Percentiles rank a stretch among this genome's conserved stretches.
phyloP scores from a whole-genome alignment of 2,888 invertebrate genomes.

The Serrognathus titanus region DNA sequence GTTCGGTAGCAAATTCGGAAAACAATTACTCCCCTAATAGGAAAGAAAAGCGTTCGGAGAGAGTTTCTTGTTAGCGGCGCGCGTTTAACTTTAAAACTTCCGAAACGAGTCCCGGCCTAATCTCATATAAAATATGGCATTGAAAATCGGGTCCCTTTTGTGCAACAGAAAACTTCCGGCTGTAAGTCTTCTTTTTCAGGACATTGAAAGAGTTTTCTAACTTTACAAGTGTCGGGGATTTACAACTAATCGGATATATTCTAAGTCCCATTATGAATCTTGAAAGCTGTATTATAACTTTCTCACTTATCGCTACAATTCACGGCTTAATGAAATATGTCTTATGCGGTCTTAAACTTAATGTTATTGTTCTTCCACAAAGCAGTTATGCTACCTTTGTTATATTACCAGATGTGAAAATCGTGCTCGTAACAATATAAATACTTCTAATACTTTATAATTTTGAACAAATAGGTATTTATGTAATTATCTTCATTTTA shows the following conservation, averaged over 20 bases:
- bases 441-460: no score
- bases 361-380: no score
- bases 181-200: constrained; percentile 12
- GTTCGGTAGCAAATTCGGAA: background rate
- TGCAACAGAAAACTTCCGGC: constrained; percentile 16
- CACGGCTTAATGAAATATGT: background rate
- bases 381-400: no score
- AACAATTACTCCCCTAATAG: background rate
- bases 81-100: constrained; percentile 2
- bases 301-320: background rate
- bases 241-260: constrained; percentile 21
- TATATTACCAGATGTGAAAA: no score
- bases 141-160: constrained; percentile 21
- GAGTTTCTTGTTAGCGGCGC: background rate
- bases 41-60: background rate
- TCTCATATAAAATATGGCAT: constrained; percentile 23
- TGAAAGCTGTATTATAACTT: background rate
- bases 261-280: constrained; percentile 2
- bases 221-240: constrained; percentile 17
- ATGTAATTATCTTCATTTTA: no score
- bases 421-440: no score
- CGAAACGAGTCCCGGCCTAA: constrained; percentile 7
- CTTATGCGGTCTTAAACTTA: no score
- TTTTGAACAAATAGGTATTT: no score
- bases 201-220: constrained; percentile 14